Percentiles rank a stretch among this genome's conserved stretches.
These are phyloP conservation scores for Corella eumyota DNA, from an alignment of 23 tunicate genomes.

Conservation along the genomic window DNA sequence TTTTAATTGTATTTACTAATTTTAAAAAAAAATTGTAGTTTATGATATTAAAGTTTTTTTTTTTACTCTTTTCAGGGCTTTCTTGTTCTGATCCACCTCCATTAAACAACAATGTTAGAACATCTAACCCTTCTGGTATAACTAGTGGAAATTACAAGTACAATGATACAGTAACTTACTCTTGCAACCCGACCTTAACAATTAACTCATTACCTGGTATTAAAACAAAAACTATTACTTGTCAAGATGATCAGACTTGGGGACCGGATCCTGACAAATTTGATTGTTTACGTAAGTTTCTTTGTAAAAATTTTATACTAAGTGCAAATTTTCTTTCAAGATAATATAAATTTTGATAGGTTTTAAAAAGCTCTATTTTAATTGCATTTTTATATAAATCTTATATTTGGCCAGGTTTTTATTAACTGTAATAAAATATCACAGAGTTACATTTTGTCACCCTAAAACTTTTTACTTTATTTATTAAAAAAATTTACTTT, in stretches of 20 bases:
- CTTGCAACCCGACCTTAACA: constrained; percentile 20
- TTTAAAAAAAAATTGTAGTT: background rate
- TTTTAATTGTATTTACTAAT: background rate
- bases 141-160: constrained; percentile 16
- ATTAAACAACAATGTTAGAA: background rate
- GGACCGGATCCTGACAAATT: constrained; percentile 27
- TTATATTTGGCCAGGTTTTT: too few species aligned
- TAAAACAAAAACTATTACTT: background rate
- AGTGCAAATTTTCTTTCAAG: too few species aligned
- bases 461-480: too few species aligned
- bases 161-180: constrained; percentile 18
- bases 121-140: constrained; percentile 18
- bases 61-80: too few species aligned
- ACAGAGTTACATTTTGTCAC: too few species aligned
- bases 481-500: too few species aligned
- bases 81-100: constrained; percentile 55
- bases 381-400: too few species aligned
- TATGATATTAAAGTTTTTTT: background rate
- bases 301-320: background rate
- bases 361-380: too few species aligned
- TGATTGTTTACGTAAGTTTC: constrained; percentile 21
- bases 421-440: too few species aligned
- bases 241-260: constrained; percentile 37
- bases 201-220: constrained; percentile 14
- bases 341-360: too few species aligned